Base-by-base conservation (phyloP, 2,888 invertebrate genomes). In the Aplocera efformata region DNA sequence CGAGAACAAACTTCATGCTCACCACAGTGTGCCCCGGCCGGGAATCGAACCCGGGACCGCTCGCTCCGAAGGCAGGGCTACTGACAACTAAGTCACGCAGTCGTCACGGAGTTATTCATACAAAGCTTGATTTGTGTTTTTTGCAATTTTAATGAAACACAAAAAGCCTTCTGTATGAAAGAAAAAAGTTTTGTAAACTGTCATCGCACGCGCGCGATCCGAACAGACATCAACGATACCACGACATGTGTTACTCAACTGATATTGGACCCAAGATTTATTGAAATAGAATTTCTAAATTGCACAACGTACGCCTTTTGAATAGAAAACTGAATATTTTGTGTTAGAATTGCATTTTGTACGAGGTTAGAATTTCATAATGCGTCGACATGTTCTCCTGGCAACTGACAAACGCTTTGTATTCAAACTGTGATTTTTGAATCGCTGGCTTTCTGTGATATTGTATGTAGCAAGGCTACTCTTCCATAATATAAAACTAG, bases 261-360 rank as follows among this genome's bases (percentile, higher is more conserved):
- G n/a, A 44, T 46, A 47, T 35, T 22, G 23, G 32, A 45, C 30
- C 35, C 31, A 40, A 35, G 25, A 20, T 23, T 38, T 37, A 47
- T 45, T 35, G 42, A 23, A 47, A 49, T 33, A 38, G 25, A 44
- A 45, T 42, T 42, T 28, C 10, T n/a, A 48, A 47, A 30, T 49
- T 27, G 41, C 30, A 37, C 32, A 41, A 22, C 35, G 20, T 10
- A 29, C 26, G 33, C 35, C 32, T 23, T 41, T 9, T 22, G 40
- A 43, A 46, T 47, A n/a, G 28, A 25, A 40, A 38, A 36, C 21
- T 29, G 28, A 29, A 42, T 42, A 32, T 32, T 32, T 39, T 40
- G 31, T 35, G 13, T 8, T 23, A 31, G 20, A 34, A 42, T 34
- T 34, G 41, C 35, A 35, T 42, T 34, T 35, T 38, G 38, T 23